Evolutionary conservation across 2,888 invertebrate genomes (phyloP).

Genomic region (Idaea dimidiata): DNA sequence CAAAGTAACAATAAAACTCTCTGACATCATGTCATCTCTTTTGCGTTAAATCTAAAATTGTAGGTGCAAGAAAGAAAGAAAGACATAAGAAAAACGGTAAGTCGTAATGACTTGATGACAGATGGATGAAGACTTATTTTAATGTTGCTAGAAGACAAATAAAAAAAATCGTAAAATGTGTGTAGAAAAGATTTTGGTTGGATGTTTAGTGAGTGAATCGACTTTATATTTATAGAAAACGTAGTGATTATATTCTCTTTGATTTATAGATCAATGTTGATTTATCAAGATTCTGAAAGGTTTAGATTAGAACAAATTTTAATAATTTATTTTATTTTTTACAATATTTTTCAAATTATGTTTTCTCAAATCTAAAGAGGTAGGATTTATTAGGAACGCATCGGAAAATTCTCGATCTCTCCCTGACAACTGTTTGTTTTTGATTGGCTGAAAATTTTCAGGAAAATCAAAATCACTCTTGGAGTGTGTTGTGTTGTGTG

Average conservation of each 20-base stretch:
- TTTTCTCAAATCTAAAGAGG: not conserved
- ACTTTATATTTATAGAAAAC: too few species aligned
- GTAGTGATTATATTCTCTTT: too few species aligned
- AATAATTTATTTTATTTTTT: not conserved
- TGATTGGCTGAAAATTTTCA: slow-evolving; percentile 70
- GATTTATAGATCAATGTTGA: not conserved
- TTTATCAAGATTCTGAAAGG: too few species aligned
- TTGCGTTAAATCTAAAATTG: not conserved
- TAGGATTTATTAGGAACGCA: slow-evolving; percentile 40
- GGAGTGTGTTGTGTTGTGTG: slow-evolving; percentile 16
- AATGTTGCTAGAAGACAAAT: not conserved
- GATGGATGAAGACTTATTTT: not conserved
- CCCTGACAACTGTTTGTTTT: slow-evolving; percentile 73
- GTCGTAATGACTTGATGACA: not conserved
- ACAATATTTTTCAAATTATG: not conserved
- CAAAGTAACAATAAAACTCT: not conserved
- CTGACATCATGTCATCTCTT: not conserved
- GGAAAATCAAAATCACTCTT: slow-evolving; percentile 47
- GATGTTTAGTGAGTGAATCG: not conserved
- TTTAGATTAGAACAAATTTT: too few species aligned
- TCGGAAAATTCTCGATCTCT: slow-evolving; percentile 51
- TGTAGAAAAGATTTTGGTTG: not conserved
- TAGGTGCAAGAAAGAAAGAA: not conserved
- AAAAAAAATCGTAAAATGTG: not conserved
- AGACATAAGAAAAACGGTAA: not conserved